Percentiles rank a stretch among this genome's conserved stretches.
Evolutionary conservation across 92 coral and sea anemone genomes (phyloP).

Genomic region (Zoanthus solanderi): DNA sequence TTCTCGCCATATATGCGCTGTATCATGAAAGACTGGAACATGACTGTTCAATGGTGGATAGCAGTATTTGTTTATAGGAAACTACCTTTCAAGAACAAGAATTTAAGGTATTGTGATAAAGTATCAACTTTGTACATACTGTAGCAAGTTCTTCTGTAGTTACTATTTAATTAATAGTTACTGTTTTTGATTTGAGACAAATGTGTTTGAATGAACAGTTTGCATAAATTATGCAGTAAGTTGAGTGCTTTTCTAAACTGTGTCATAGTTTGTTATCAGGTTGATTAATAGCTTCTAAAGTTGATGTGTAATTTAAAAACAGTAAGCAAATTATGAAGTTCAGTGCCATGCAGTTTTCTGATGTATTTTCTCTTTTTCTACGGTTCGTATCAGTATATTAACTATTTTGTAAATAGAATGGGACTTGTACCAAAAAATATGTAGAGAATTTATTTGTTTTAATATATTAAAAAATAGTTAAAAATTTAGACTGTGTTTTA

Average conservation of each 20-base stretch:
- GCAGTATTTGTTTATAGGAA: constrained; percentile 83
- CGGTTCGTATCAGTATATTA: neutral
- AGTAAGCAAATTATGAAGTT: neutral
- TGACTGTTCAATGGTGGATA: constrained; percentile 99
- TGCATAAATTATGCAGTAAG: too few species aligned
- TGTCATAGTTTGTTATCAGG: too few species aligned
- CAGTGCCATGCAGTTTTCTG: neutral
- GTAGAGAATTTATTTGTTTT: too few species aligned
- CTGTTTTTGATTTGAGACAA: neutral
- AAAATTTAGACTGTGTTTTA: too few species aligned
- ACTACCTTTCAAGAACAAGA: constrained; percentile 81
- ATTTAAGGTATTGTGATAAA: constrained; percentile 59
- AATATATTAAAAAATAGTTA: too few species aligned
- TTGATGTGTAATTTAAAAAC: too few species aligned
- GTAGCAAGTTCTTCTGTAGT: neutral
- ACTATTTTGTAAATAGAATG: neutral
- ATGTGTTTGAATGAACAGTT: neutral
- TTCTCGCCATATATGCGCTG: constrained; percentile 82
- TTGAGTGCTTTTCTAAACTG: too few species aligned
- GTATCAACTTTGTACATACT: neutral
- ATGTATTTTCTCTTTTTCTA: too few species aligned
- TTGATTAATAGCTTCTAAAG: too few species aligned
- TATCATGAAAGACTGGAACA: constrained; percentile 95
- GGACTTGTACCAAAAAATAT: too few species aligned
- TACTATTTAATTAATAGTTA: neutral